Percentiles rank a stretch among this genome's conserved stretches.
Evolutionary conservation across 2,113 vertebrate genomes (phyloP).

Genomic region (Sinocyclocheilus maitianheensis): DNA sequence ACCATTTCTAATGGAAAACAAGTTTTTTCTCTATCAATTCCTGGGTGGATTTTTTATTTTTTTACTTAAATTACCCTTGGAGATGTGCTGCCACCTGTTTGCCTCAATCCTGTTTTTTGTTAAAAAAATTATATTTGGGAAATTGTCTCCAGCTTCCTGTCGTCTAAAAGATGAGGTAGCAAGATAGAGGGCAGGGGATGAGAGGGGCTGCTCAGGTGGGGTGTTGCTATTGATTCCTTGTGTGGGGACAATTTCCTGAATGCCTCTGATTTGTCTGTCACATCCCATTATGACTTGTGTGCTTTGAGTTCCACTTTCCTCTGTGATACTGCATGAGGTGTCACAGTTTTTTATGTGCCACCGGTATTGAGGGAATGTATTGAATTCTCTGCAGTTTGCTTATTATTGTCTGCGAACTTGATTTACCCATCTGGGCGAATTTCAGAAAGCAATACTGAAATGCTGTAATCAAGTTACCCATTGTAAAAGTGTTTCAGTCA

Average conservation of each 20-base stretch:
- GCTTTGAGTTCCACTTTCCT: constrained; percentile 60
- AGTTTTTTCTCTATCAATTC: not conserved
- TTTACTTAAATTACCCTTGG: not conserved
- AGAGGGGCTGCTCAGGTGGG: constrained; percentile 53
- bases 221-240: constrained; percentile 67
- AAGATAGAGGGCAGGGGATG: constrained; percentile 42
- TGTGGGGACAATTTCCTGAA: constrained; percentile 68
- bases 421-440: constrained; percentile 62
- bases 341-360: constrained; percentile 57
- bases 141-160: constrained; percentile 21
- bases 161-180: constrained; percentile 12
- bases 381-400: constrained; percentile 57
- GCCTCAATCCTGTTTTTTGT: not conserved
- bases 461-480: constrained; percentile 46
- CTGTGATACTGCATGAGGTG: constrained; percentile 62
- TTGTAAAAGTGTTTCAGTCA: constrained; percentile 34
- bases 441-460: constrained; percentile 52
- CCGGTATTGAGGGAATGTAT: constrained; percentile 59
- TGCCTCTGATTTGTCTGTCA: constrained; percentile 72
- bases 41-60: not conserved
- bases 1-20: not conserved
- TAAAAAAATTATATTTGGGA: not conserved
- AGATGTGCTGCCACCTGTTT: not conserved
- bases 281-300: constrained; percentile 66
- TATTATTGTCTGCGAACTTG: constrained; percentile 49